These are phyloP conservation scores for Catonia carolina DNA, from an alignment of 2,888 invertebrate genomes.

Conservation along the genomic window DNA sequence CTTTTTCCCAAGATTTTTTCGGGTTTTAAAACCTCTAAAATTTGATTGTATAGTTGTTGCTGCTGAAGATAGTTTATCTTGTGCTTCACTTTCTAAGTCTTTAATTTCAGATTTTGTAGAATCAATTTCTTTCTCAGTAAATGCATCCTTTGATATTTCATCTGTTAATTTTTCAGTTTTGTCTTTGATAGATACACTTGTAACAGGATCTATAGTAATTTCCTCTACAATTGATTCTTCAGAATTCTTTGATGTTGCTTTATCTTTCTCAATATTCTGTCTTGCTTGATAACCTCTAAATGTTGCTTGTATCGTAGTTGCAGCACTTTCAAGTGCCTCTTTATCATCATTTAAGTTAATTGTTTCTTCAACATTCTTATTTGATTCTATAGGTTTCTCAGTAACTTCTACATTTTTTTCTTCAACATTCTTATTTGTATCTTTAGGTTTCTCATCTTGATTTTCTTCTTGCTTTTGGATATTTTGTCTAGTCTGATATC, in stretches of 20 bases:
- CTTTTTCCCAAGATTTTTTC: constrained; percentile 27
- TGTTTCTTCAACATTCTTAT: neutral
- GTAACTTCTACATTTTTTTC: neutral
- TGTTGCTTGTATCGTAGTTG: constrained; percentile 33
- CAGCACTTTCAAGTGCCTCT: neutral
- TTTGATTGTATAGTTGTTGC: constrained; percentile 52
- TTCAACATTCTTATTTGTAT: neutral
- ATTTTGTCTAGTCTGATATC: constrained; percentile 30
- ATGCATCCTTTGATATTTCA: neutral
- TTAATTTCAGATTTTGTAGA: neutral
- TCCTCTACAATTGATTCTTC: neutral
- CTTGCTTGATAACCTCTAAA: constrained; percentile 47
- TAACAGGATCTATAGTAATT: neutral
- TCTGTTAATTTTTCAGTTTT: neutral
- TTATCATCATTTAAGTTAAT: neutral
- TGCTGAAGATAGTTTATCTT: constrained; percentile 38
- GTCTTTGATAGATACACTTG: neutral
- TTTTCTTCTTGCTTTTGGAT: neutral
- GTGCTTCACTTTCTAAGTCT: too few relatives aligned
- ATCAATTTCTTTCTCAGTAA: neutral
- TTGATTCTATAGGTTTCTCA: too few relatives aligned
- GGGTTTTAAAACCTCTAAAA: constrained; percentile 47
- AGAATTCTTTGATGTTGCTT: neutral
- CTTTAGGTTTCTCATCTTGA: neutral
- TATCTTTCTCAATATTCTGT: constrained; percentile 21